Evolutionary conservation across 2,888 invertebrate genomes (phyloP), one percentile per base, ranked within the genome.

Genomic region (Eristalis pertinax): DNA sequence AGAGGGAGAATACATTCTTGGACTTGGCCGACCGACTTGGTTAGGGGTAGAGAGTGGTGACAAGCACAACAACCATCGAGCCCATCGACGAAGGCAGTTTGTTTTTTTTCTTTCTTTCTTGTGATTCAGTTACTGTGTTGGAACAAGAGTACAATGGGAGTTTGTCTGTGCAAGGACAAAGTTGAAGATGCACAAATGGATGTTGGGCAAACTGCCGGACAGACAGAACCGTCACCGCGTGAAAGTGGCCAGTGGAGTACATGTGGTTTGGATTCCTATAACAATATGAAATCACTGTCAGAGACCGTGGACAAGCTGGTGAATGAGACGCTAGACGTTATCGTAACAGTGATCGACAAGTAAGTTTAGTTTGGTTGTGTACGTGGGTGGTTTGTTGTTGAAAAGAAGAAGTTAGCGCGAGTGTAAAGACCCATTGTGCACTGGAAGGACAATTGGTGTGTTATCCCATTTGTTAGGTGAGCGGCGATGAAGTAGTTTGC

Each of bases 311-410:
- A 97, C 91, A 94, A 95, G 85, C 94, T 98, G 68, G 96, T 98
- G 24, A 93, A 97, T 72, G 97, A 98, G 91, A 97, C 97, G 19
- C 93, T 98, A 32, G 94, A 95, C 73, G 95, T 97, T 50, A 97
- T 98, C 87, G 95, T 97, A 79, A 96, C 96, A 4, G 95, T 97
- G 83, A 97, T 97, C 79, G 97, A 98, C 93, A 97, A 97, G 96
- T 97, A 94, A 94, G 96, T 94, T 62, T n/a, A n/a, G 38, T 38
- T 32, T 56, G 26, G 19, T 15, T 11, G 32, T 60, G 1, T n/a
- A 13, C 13, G 13, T 11, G 35, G 26, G 58, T 43, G 10, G 4
- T 26, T 10, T 64, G 64, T 19, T 43, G 4, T n/a, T 43, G 3
- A n/a, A 2, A 13, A 13, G 7, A 32, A 32, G 32, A 32, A n/a